Conservation (phyloP, 2,113 vertebrate species). For the Orycteropus afer region DNA sequence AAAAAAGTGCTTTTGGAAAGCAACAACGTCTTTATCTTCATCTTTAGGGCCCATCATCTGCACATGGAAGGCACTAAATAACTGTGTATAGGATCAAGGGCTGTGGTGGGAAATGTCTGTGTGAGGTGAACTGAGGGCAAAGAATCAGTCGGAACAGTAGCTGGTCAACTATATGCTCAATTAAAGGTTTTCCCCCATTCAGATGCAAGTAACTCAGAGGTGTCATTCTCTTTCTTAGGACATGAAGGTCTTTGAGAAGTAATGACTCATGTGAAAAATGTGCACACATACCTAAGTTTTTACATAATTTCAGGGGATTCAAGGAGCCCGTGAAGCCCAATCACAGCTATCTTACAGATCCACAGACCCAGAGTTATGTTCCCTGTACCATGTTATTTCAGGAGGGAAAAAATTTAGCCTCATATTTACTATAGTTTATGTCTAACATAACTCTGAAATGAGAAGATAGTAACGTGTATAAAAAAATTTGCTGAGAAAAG, state of each 20-base stretch:
- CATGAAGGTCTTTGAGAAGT: neutral
- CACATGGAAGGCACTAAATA: neutral
- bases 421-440: neutral
- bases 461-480: neutral
- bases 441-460: neutral
- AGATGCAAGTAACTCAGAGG: neutral
- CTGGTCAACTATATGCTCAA: too few species aligned
- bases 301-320: neutral
- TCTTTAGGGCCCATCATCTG: neutral
- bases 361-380: neutral
- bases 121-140: neutral
- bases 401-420: neutral
- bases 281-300: neutral
- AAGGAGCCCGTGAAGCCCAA: neutral
- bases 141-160: neutral
- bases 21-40: neutral
- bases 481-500: constrained; percentile 10
- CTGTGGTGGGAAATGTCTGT: neutral
- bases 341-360: neutral
- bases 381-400: neutral
- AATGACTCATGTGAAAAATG: neutral
- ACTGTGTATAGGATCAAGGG: neutral
- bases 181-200: neutral
- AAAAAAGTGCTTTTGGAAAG: too few species aligned
- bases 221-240: neutral